Base-by-base conservation (phyloP, 1,140 invertebrate species). In the Drosophila micromelanica region DNA sequence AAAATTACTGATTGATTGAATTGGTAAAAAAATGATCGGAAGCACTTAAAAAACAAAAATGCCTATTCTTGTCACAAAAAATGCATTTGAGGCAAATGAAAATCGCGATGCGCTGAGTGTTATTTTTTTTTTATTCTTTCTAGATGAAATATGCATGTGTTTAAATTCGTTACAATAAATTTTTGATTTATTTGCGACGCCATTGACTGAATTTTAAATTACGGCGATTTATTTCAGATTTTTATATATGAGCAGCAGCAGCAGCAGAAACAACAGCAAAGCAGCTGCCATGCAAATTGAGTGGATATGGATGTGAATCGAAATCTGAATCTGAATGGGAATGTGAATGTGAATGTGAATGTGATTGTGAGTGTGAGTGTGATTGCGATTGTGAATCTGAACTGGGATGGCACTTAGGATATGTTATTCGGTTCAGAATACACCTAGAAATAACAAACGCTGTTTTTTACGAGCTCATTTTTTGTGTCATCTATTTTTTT, bases 91-190 rank as follows among this genome's bases (percentile, higher is more conserved):
- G 42, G n/a, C 13, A 45, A 8, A 8, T 13, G 5, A 30, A 6
- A 13, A 8, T 17, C 6, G 7, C 48, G 23, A 9, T 27, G 5
- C 27, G 15, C 8, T 30, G n/a, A 5, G 11, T 12, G 2, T 2
- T 6, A 13, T 23, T 20, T 46, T 11, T 13, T 8, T 15, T 42
- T n/a, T 27, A 23, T 46, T 15, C 70, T 78, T 73, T 59, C 32
- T 71, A 74, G 75, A 78, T 86, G 76, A 86, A 86, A 87, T 86
- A 86, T 86, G 68, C 72, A 86, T 86, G 82, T 67, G 78, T 82
- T 86, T 87, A 86, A 86, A 86, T 86, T 78, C 82, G 82, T 86
- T 86, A 86, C 82, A 87, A 86, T 86, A 87, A 78, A 86, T 87
- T 76, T 86, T 86, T 86, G 82, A 86, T 86, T 86, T 86, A 86